Base-by-base conservation (phyloP, 2,888 invertebrate species). In the Sthenelais limicola region DNA sequence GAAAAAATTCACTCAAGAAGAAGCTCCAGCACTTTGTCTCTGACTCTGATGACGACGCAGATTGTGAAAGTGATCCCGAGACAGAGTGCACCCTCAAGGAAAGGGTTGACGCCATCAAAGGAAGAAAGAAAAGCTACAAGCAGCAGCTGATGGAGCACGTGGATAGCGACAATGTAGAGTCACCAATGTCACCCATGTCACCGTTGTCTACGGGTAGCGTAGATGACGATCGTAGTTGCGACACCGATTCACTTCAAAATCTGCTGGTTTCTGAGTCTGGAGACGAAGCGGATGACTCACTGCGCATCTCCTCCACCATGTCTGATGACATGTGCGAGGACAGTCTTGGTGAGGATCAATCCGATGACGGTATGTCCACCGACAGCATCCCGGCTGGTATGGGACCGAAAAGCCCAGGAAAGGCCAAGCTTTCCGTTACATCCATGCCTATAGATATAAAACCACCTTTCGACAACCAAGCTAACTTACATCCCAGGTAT, bases 11-110 rank as follows among this genome's bases (percentile, higher is more conserved):
- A n/a, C 24, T 62, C 24, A 35, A 62, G 38, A 62, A 62, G 62
- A 62, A 38, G 26, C 21, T 43, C 3, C n/a, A 35, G 38, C 35
- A 38, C 28, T 2, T 56, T 3, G 26, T 35, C 9, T 58, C 58
- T 4, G 4, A 35, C 5, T 62, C 62, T 9, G 62, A 38, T 38
- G 62, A 62, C 21, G 62, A 62, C 26, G 62, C 67, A 18, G 67
- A 67, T 67, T 48, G 47, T 43, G 67, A 67, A 9, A 67, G 67
- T 30, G 67, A 67, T 28, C 47, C 67, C 7, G 67, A 67, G 48
- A 48, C 67, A 28, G 47, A 67, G 67, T 48, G 48, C 24, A 67
- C 48, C 3, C 48, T 67, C 7, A 67, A 48, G 28, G 47, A 67
- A 1, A 43, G 67, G 1, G 67, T 67, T 2, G 32, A 24, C 28